phyloP scores from a whole-genome alignment of 2,113 vertebrate genomes.

The Micromys minutus region DNA sequence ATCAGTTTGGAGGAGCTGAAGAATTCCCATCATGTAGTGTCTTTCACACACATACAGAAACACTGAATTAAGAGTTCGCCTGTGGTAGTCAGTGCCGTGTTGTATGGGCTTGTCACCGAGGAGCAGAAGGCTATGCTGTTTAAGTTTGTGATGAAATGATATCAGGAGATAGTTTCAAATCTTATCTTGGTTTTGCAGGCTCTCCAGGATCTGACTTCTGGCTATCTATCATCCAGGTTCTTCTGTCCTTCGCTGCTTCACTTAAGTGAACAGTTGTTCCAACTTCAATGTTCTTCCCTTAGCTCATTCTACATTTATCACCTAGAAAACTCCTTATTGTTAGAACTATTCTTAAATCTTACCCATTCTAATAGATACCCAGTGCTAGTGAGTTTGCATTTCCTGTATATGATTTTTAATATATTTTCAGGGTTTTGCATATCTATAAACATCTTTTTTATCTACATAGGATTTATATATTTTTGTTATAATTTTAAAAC shows the following conservation, averaged over 20 bases:
- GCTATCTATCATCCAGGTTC: background rate
- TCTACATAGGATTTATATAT: background rate
- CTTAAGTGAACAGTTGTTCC: background rate
- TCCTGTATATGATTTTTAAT: background rate
- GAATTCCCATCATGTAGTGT: background rate
- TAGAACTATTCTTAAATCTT: background rate
- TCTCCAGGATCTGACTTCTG: background rate
- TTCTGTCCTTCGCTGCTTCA: background rate
- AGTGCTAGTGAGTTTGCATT: background rate
- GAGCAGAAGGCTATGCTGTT: background rate
- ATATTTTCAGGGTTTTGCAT: background rate
- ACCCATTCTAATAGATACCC: background rate
- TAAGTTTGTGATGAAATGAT: background rate
- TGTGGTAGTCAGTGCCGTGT: background rate
- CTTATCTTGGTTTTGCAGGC: background rate
- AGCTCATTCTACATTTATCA: background rate
- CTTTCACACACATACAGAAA: background rate
- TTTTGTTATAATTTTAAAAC: background rate
- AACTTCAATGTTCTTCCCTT: background rate
- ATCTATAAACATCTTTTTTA: background rate
- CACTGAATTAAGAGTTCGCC: background rate
- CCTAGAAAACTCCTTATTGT: background rate
- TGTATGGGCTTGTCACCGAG: background rate
- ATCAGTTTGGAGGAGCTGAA: background rate
- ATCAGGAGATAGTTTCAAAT: background rate